Evolutionary conservation across 2,797 vertebrate species (phyloP), one percentile per base, ranked within the genome.

Genomic region (Acipenser oxyrinchus): DNA sequence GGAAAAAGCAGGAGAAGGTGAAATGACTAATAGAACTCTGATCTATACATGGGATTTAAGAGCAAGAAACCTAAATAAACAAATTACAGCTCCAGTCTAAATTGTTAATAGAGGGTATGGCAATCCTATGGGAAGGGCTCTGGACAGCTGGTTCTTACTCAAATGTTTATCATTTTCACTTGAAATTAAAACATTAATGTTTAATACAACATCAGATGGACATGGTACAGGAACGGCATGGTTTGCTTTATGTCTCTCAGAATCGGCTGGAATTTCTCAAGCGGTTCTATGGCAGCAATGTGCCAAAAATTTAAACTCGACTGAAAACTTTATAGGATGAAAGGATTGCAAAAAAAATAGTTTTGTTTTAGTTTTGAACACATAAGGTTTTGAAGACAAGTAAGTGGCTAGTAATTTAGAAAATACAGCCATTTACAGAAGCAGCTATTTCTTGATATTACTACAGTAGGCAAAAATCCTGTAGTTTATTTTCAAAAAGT

Each of bases 81-180:
- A 86, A 86, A 84, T 75, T 77, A 82, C 76, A 77, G 81, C 79
- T 9, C 15, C 15, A 48, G 15, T 18, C 15, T 23, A 62, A 62
- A 62, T 48, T 62, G 13, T 62, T 62, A 37, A 62, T 37, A 18
- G 37, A 13, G 15, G 15, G 18, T 37, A 62, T n/a, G 37, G 60
- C 60, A 7, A 62, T 62, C 55, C 55, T 58, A 9, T 12, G 51
- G 7, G 51, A 9, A 9, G 4, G 51, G 51, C 7, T 58, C 6
- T 58, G 55, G 6, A 70, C 77, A 74, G 84, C 86, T 87, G 88
- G 78, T 87, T 85, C 78, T 79, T 85, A 86, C 88, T 83, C 78
- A 51, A 67, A 74, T 87, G 84, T 87, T 88, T 82, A 86, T 82
- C 81, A 76, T 77, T 66, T 75, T 2, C 51, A 75, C 72, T 73